Conservation (phyloP, 2,113 vertebrate species). For the Sebastes schlegelii region DNA sequence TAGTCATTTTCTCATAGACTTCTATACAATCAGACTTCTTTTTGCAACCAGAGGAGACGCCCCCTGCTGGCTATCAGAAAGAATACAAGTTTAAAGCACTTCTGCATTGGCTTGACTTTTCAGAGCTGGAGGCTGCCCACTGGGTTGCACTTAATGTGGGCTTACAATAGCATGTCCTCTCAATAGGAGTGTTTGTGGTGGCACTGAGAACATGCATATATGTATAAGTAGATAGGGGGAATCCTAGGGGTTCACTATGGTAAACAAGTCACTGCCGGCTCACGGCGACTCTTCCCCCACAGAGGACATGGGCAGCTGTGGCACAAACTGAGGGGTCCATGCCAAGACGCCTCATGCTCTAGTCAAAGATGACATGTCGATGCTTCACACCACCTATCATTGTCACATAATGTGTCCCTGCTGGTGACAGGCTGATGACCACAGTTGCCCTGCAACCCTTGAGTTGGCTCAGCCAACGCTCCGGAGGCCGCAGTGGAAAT, state of each 20-base stretch:
- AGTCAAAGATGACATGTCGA: conserved; percentile 70
- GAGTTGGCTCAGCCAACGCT: conserved; percentile 34
- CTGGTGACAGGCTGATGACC: conserved; percentile 69
- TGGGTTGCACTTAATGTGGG: too few species aligned
- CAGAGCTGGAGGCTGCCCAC: too few species aligned
- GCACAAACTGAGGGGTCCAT: conserved; percentile 56
- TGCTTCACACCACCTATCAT: conserved; percentile 70
- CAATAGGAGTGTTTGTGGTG: conserved; percentile 5
- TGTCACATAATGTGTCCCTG: conserved; percentile 72
- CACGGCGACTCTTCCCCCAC: conserved; percentile 45
- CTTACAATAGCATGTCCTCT: conserved; percentile 25
- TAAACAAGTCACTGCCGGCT: conserved; percentile 69
- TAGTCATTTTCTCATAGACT: too few species aligned
- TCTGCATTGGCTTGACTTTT: too few species aligned
- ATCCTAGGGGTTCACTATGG: conserved; percentile 41
- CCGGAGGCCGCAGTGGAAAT: conserved; percentile 36
- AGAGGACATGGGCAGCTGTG: conserved; percentile 63
- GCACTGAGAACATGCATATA: conserved; percentile 46
- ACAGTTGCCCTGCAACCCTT: conserved; percentile 57
- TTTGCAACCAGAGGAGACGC: too few species aligned
- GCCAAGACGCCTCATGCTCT: conserved; percentile 66
- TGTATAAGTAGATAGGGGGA: conserved; percentile 35
- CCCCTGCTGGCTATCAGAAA: too few species aligned
- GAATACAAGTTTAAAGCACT: too few species aligned
- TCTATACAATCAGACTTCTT: too few species aligned